A percentile compares a stretch with the other conserved stretches of the same genome.
Evolutionary conservation across 2,888 invertebrate species (phyloP).

Genomic region (Troides aeacus): DNA sequence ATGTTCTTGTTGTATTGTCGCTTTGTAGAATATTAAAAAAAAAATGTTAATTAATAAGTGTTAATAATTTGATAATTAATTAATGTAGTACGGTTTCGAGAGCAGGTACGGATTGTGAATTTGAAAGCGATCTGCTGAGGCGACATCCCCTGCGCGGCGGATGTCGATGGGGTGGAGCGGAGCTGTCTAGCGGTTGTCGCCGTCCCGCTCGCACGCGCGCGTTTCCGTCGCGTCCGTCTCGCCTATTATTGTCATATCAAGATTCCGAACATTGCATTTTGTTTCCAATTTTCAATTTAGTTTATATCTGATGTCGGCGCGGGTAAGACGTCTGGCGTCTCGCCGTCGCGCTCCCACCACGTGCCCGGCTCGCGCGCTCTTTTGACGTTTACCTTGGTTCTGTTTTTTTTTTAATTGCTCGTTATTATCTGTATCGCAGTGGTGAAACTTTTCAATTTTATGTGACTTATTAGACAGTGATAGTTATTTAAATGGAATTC

Average conservation of each 20-base stretch:
- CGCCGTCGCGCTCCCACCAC: conserved; percentile 64
- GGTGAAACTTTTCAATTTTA: conserved; percentile 38
- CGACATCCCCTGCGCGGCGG: conserved; percentile 75
- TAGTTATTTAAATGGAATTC: conserved; percentile 62
- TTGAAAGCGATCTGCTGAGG: conserved; percentile 71
- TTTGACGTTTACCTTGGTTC: conserved; percentile 40
- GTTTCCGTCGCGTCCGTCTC: conserved; percentile 64
- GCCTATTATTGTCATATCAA: conserved; percentile 79
- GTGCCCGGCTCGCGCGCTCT: conserved; percentile 56
- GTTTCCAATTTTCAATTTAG: conserved; percentile 80
- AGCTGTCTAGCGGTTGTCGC: conserved; percentile 55
- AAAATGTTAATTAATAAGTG: too few species aligned
- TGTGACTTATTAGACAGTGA: conserved; percentile 46
- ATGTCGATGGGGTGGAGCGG: conserved; percentile 73
- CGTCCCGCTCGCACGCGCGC: conserved; percentile 53
- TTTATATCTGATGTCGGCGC: conserved; percentile 78
- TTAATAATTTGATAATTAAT: conserved; percentile 32
- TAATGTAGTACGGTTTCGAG: conserved; percentile 48
- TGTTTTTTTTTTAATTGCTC: not conserved
- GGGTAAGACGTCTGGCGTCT: conserved; percentile 71
- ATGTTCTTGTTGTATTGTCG: too few species aligned
- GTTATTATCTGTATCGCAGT: conserved; percentile 30
- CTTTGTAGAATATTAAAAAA: too few species aligned
- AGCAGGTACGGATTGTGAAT: conserved; percentile 72
- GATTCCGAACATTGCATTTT: conserved; percentile 77